Evolutionary conservation across 2,113 vertebrate species (phyloP).

Genomic region (Saguinus midas): DNA sequence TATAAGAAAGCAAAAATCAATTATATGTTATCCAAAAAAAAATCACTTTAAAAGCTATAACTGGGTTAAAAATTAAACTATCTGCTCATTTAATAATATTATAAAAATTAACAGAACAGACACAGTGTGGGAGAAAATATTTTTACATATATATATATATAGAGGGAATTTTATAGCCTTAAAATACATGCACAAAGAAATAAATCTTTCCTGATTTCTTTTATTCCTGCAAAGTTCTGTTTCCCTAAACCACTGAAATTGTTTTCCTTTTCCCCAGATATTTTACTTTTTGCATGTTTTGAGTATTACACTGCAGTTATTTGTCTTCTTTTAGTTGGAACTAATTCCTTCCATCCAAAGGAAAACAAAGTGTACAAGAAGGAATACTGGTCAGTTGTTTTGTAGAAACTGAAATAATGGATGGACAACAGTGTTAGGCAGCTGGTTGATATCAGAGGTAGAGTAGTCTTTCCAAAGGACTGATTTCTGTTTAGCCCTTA

Average conservation of each 20-base stretch:
- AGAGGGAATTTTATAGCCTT: not conserved
- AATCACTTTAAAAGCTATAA: not conserved
- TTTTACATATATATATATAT: no score
- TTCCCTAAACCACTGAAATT: not conserved
- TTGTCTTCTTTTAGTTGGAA: not conserved
- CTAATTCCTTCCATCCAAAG: not conserved
- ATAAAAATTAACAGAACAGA: no score
- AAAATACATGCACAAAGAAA: not conserved
- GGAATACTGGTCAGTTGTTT: no score
- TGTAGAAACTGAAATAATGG: no score
- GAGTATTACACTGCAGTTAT: not conserved
- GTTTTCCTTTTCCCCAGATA: not conserved
- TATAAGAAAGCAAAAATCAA: not conserved
- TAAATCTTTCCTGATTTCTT: conserved; percentile 2
- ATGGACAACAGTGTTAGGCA: no score
- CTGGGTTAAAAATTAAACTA: not conserved
- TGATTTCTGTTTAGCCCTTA: no score
- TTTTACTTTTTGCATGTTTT: not conserved
- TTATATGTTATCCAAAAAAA: not conserved
- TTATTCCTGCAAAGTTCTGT: not conserved
- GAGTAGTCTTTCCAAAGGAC: no score
- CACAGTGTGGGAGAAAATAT: no score
- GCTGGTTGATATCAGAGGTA: no score
- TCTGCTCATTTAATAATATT: not conserved
- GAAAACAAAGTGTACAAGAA: not conserved